These are phyloP conservation scores for Trachymyrmex cornetzi DNA, from an alignment of 1,140 invertebrate species.

Conservation along the genomic window DNA sequence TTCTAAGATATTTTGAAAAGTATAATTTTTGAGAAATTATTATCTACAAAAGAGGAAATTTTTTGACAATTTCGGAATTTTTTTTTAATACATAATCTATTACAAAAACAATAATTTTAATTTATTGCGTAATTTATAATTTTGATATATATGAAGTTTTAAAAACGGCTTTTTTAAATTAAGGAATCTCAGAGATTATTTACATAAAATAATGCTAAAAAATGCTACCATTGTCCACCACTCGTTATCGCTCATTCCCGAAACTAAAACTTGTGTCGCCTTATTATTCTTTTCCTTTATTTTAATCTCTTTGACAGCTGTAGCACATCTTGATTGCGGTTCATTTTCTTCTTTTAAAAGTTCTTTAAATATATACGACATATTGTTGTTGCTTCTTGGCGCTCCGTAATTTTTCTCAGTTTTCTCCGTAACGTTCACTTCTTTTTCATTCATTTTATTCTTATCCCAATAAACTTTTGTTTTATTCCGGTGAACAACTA, in stretches of 20 bases:
- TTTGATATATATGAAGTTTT: not conserved
- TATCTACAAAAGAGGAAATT: not conserved
- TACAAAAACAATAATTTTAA: not conserved
- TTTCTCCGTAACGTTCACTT: conserved; percentile 45
- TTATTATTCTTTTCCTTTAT: conserved; percentile 73
- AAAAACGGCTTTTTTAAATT: not conserved
- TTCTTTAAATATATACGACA: conserved; percentile 76
- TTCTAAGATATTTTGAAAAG: not conserved
- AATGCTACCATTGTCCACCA: conserved; percentile 83
- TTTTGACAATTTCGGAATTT: not conserved
- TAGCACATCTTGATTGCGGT: conserved; percentile 74
- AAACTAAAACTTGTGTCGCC: conserved; percentile 75
- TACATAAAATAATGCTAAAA: not conserved
- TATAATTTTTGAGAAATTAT: conserved; percentile 2
- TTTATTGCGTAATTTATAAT: not conserved
- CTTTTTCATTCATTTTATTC: conserved; percentile 32
- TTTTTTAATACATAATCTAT: not conserved
- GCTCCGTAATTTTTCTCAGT: conserved; percentile 62
- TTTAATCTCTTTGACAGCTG: conserved; percentile 71
- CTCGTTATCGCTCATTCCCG: conserved; percentile 80
- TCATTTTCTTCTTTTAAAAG: conserved; percentile 77
- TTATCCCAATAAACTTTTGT: conserved; percentile 77
- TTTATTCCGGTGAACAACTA: conserved; percentile 73
- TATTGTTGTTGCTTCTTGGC: conserved; percentile 39
- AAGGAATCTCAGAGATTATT: not conserved